Evolutionary conservation across 2,797 vertebrate genomes (phyloP).

Genomic region (Trachops cirrhosus): DNA sequence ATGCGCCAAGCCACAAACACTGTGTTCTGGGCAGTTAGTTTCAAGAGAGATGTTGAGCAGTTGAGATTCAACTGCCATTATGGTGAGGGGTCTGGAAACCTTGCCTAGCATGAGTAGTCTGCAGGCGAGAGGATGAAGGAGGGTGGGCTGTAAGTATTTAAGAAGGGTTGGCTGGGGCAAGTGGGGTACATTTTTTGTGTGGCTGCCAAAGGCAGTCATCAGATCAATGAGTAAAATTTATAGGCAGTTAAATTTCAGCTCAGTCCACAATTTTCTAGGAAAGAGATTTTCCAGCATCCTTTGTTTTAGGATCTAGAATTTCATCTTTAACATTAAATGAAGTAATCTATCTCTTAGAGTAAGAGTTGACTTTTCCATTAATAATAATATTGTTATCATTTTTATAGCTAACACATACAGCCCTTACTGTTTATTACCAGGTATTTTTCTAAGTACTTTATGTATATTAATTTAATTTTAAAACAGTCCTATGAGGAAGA

Average conservation of each 20-base stretch:
- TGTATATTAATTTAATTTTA: background rate
- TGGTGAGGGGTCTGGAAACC: background rate
- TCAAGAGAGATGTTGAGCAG: background rate
- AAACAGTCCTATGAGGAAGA: background rate
- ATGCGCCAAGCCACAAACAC: background rate
- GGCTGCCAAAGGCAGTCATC: background rate
- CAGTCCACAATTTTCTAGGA: background rate
- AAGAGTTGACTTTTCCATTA: background rate
- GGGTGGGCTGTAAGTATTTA: background rate
- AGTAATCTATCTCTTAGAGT: background rate
- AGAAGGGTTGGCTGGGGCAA: background rate
- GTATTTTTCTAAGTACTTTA: conserved; percentile 8
- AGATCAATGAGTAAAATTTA: background rate
- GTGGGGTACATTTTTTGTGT: background rate
- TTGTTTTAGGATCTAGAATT: background rate
- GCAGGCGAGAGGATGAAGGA: background rate
- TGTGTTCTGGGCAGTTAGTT: background rate
- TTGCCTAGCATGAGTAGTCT: background rate
- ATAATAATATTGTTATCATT: background rate
- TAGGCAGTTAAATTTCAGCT: background rate
- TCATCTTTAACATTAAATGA: background rate
- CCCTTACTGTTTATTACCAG: background rate
- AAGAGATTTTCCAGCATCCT: background rate
- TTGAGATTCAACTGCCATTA: background rate
- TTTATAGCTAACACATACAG: background rate